phyloP scores from a whole-genome alignment of 1,140 invertebrate genomes.

The Grapholita molesta region DNA sequence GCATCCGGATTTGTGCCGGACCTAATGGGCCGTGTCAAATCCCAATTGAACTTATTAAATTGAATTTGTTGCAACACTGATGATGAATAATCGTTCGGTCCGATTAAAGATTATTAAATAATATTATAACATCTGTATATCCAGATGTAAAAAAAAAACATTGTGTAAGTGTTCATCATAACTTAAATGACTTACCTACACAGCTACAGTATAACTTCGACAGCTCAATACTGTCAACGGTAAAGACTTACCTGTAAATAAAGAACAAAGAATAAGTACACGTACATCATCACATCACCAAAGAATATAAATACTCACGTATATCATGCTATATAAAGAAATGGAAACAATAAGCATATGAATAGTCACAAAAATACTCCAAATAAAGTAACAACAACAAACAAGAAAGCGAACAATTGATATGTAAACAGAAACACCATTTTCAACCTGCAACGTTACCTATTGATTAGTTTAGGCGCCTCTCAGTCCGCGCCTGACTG shows the following conservation, averaged over 20 bases:
- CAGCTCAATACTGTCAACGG: too few relatives aligned
- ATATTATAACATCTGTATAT: too few relatives aligned
- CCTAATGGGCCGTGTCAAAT: slow-evolving; percentile 60
- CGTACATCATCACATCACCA: too few relatives aligned
- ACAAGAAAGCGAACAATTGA: too few relatives aligned
- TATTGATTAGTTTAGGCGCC: slow-evolving; percentile 15
- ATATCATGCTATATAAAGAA: too few relatives aligned
- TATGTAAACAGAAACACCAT: slow-evolving; percentile 16
- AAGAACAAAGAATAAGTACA: not conserved
- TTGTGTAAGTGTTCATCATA: too few relatives aligned
- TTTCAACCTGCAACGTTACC: slow-evolving; percentile 9
- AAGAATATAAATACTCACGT: too few relatives aligned
- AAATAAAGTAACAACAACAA: not conserved
- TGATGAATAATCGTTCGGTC: slow-evolving; percentile 37
- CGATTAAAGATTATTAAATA: not conserved
- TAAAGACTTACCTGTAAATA: slow-evolving; percentile 10
- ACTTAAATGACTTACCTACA: too few relatives aligned
- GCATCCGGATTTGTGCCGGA: slow-evolving; percentile 51
- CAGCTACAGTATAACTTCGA: too few relatives aligned
- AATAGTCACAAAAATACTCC: too few relatives aligned
- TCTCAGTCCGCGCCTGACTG: slow-evolving; percentile 6
- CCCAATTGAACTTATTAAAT: slow-evolving; percentile 70
- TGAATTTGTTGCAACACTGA: slow-evolving; percentile 48
- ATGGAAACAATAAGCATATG: too few relatives aligned
- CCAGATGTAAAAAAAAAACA: not conserved